Evolutionary conservation across 2,888 invertebrate species (phyloP), one percentile per base, ranked within the genome.

Genomic region (Erebia epiphron): DNA sequence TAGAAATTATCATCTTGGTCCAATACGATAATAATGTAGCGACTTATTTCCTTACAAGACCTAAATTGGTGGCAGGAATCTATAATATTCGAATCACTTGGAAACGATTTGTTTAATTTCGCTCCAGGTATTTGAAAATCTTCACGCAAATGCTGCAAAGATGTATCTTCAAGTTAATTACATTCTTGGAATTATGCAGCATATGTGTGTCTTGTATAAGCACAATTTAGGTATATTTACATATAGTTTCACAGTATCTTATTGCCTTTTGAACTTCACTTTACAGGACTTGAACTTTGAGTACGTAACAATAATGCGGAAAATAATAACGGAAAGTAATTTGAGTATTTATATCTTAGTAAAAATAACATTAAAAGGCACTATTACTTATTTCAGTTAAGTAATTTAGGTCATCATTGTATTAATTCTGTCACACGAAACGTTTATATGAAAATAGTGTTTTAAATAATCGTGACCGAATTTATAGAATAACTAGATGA

Each of bases 1-100:
- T 85, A 85, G 88, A 90, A 90, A 92, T 92, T 88, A 92, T 91
- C 90, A 86, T 86, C 82, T 86, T 82, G 82, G 78, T 77, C 79
- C 79, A 78, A 80, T 80, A 76, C 73, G 74, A 76, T 76, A 78
- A 77, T 78, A 76, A 75, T 69, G 70, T 73, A 73, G 69, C 73
- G 71, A 75, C 69, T 75, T 76, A 75, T 77, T 76, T 75, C 71
- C 70, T 76, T 76, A 68, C 68, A 73, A 78, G 76, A 77, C 73
- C 74, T 69, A 76, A 81, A 79, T 78, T 79, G 73, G 72, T 79
- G 73, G 76, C 75, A 79, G 80, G 85, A 84, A 89, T 90, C 80
- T 83, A 77, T 79, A 79, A 83, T 81, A 89, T 89, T 84, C 77
- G 73, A 80, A 81, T 79, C 74, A 78, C 78, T 79, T 76, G 74